Conservation (phyloP, 2,113 vertebrate genomes). For the Rhinoderma darwinii region DNA sequence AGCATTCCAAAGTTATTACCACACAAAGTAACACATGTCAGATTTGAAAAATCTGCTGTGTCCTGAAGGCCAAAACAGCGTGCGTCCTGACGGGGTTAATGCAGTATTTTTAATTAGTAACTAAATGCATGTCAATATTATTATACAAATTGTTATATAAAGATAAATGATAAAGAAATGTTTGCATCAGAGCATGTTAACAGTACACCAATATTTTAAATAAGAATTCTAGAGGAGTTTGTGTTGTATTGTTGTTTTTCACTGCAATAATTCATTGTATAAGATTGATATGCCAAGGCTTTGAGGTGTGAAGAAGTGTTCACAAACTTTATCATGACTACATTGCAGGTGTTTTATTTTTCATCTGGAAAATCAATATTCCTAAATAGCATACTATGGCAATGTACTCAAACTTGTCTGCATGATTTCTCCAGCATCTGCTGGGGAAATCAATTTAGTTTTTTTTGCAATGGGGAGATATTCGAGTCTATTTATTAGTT, state of each 20-base stretch:
- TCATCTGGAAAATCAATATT: constrained; percentile 50
- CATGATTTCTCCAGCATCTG: constrained; percentile 36
- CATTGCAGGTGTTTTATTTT: constrained; percentile 51
- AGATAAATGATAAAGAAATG: not conserved
- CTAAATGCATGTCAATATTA: not conserved
- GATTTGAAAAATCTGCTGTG: too few relatives aligned
- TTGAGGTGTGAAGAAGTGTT: constrained; percentile 45
- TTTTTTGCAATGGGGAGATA: not conserved
- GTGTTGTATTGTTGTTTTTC: constrained; percentile 23
- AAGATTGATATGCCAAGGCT: constrained; percentile 45
- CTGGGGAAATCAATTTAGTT: constrained; percentile 9
- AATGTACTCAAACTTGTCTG: constrained; percentile 36
- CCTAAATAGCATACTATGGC: constrained; percentile 43
- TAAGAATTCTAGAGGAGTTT: not conserved
- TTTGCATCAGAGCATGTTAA: not conserved
- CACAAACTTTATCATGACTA: constrained; percentile 45
- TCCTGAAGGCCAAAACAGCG: too few relatives aligned
- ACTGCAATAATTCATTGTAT: constrained; percentile 35
- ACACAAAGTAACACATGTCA: too few relatives aligned
- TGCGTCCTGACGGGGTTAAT: too few relatives aligned
- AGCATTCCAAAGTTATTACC: too few relatives aligned
- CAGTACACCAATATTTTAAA: not conserved
- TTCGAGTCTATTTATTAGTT: not conserved
- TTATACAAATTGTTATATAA: not conserved
- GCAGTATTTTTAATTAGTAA: too few relatives aligned